These are phyloP conservation scores for Cephus pygmeus DNA, from an alignment of 2,888 invertebrate genomes.

Conservation along the genomic window DNA sequence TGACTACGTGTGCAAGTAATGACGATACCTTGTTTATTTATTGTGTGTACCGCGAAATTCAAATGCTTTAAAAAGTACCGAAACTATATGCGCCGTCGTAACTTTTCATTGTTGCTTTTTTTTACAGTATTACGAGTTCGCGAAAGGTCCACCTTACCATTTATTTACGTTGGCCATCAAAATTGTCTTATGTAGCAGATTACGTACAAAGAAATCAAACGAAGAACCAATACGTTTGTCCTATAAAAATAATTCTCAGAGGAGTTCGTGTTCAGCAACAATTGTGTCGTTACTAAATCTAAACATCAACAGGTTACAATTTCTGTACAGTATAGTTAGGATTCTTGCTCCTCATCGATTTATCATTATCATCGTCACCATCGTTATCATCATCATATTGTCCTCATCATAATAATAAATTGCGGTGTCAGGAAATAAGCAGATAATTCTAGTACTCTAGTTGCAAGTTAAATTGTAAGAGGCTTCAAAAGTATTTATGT, in stretches of 20 bases:
- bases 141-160: slow-evolving; percentile 14
- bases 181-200: slow-evolving; percentile 27
- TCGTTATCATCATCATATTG: slow-evolving; percentile 27
- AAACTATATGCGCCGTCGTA: neutral
- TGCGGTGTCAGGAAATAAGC: neutral
- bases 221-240: slow-evolving; percentile 38
- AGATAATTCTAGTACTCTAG: neutral
- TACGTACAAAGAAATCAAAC: slow-evolving; percentile 30
- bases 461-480: neutral
- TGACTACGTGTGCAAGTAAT: neutral
- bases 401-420: slow-evolving; percentile 29
- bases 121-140: slow-evolving; percentile 24
- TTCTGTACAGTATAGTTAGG: slow-evolving; percentile 45
- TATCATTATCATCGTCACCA: slow-evolving; percentile 32
- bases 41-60: neutral
- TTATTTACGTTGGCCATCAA: slow-evolving; percentile 35
- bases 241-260: slow-evolving; percentile 56
- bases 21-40: neutral
- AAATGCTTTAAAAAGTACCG: neutral
- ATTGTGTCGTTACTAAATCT: slow-evolving; percentile 40
- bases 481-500: neutral
- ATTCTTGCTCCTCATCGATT: slow-evolving; percentile 30
- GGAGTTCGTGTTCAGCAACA: slow-evolving; percentile 48
- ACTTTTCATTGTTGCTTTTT: slow-evolving; percentile 13
- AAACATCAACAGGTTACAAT: slow-evolving; percentile 47